Percentiles rank a stretch among this genome's conserved stretches.
These are phyloP conservation scores for Heliconius hortense DNA, from an alignment of 2,888 invertebrate species.

Conservation along the genomic window DNA sequence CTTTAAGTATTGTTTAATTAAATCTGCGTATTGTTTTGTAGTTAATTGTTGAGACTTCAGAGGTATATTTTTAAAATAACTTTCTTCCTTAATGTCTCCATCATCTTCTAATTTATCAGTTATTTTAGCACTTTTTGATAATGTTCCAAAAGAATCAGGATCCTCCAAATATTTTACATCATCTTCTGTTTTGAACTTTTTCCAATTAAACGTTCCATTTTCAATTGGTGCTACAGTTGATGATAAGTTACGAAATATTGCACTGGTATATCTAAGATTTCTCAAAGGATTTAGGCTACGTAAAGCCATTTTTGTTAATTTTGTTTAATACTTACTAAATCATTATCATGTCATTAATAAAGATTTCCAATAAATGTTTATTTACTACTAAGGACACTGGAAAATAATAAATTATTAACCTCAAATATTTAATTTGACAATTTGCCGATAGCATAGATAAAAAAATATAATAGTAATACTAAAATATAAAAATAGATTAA, in stretches of 20 bases:
- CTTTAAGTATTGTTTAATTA: conserved; percentile 86
- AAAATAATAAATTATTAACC: neutral
- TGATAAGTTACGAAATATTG: conserved; percentile 48
- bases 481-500: too few relatives aligned
- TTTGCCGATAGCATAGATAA: neutral
- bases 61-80: conserved; percentile 78
- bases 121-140: conserved; percentile 52
- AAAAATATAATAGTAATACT: too few relatives aligned
- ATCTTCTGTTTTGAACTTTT: conserved; percentile 61
- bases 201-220: conserved; percentile 46
- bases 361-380: neutral
- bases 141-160: conserved; percentile 83
- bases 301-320: conserved; percentile 55
- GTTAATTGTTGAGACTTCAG: conserved; percentile 76
- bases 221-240: conserved; percentile 47
- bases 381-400: neutral
- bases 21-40: conserved; percentile 85
- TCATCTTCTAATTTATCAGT: conserved; percentile 68
- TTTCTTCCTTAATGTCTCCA: conserved; percentile 83
- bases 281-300: conserved; percentile 54
- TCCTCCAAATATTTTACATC: conserved; percentile 67
- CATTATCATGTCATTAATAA: too few relatives aligned
- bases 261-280: conserved; percentile 48
- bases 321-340: neutral
- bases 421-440: neutral